Conservation (phyloP, 2,113 vertebrate genomes). For the Eubucco bourcierii region DNA sequence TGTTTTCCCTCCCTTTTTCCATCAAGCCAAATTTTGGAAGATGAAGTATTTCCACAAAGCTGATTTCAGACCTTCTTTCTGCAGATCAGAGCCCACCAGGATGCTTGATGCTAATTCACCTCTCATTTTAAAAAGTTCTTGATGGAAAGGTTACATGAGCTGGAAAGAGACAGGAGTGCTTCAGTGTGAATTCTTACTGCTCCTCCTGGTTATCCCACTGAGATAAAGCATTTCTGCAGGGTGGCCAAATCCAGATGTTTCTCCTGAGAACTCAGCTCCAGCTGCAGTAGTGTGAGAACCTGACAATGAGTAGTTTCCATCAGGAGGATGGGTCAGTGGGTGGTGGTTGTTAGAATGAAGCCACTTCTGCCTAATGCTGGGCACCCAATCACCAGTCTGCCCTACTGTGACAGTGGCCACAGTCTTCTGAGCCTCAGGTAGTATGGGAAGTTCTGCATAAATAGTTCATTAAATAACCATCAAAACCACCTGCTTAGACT, state of each 20-base stretch:
- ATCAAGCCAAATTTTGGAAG: background rate
- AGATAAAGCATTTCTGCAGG: background rate
- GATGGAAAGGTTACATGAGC: background rate
- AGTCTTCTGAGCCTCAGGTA: background rate
- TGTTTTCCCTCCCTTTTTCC: background rate
- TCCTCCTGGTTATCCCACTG: background rate
- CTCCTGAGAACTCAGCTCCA: background rate
- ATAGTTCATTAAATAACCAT: background rate
- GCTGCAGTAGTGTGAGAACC: background rate
- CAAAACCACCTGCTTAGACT: background rate
- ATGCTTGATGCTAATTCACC: background rate
- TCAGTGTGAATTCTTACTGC: background rate
- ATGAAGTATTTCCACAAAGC: background rate
- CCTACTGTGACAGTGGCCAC: background rate
- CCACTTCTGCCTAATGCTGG: background rate
- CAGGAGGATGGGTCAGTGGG: background rate
- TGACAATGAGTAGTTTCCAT: background rate
- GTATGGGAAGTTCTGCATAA: background rate
- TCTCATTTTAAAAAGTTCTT: background rate
- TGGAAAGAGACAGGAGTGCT: background rate
- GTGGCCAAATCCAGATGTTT: background rate
- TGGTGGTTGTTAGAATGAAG: background rate
- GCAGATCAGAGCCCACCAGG: background rate
- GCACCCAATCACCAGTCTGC: fast-evolving
- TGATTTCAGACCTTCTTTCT: background rate